A percentile compares a stretch with the other conserved stretches of the same genome.
These are phyloP conservation scores for Epinotia ramella DNA, from an alignment of 2,888 invertebrate genomes.

Conservation along the genomic window DNA sequence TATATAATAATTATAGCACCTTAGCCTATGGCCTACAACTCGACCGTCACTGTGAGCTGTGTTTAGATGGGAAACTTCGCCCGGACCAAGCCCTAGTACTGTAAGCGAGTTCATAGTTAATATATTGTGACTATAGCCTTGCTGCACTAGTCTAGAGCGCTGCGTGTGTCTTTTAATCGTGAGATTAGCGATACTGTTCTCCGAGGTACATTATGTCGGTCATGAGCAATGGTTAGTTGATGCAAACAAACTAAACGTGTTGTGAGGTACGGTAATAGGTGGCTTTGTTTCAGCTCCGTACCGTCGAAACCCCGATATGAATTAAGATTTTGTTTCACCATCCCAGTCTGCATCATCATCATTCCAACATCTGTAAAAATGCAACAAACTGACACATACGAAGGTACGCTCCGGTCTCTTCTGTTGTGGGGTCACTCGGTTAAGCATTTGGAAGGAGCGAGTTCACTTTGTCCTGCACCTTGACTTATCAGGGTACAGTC, in stretches of 20 bases:
- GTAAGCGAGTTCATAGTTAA: slow-evolving; percentile 67
- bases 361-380: slow-evolving; percentile 97
- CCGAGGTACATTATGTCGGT: slow-evolving; percentile 63
- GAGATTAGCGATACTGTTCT: slow-evolving; percentile 80
- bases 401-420: slow-evolving; percentile 69
- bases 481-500: slow-evolving; percentile 40
- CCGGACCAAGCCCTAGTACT: slow-evolving; percentile 40
- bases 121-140: slow-evolving; percentile 73
- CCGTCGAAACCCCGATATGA: slow-evolving; percentile 92
- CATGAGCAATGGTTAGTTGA: slow-evolving; percentile 82
- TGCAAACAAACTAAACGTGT: slow-evolving; percentile 82
- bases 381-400: slow-evolving; percentile 85
- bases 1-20: slow-evolving; percentile 40
- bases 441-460: slow-evolving; percentile 65
- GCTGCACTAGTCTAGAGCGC: slow-evolving; percentile 73
- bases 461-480: slow-evolving; percentile 42
- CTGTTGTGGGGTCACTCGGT: slow-evolving; percentile 55
- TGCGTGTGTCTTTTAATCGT: slow-evolving; percentile 79
- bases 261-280: slow-evolving; percentile 78
- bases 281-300: slow-evolving; percentile 86
- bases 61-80: slow-evolving; percentile 44
- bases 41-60: slow-evolving; percentile 60
- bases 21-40: slow-evolving; percentile 47
- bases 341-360: slow-evolving; percentile 98
- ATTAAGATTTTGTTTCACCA: slow-evolving; percentile 96